A percentile compares a stretch with the other conserved stretches of the same genome.
Conservation (phyloP, 2,113 vertebrate genomes). For the Plectropomus leopardus region DNA sequence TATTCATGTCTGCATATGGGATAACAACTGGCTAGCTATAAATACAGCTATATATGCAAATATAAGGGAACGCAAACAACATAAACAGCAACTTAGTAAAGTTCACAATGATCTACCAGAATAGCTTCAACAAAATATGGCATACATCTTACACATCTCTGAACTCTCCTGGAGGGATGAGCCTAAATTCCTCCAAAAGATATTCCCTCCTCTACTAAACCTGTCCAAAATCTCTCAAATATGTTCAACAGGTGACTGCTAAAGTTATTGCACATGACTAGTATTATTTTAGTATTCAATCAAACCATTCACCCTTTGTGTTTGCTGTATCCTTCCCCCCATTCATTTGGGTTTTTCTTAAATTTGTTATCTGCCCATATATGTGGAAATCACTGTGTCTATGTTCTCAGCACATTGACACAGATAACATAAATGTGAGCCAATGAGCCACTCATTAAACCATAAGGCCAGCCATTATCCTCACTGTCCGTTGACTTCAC, state of each 20-base stretch:
- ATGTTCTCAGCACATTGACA: conserved; percentile 27
- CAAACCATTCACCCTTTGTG: background rate
- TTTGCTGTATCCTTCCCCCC: background rate
- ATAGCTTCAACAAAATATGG: background rate
- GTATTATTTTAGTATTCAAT: background rate
- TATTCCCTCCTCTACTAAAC: background rate
- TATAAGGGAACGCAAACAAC: background rate
- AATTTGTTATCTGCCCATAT: background rate
- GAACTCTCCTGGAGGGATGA: background rate
- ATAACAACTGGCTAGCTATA: background rate
- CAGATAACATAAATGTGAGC: conserved; percentile 57
- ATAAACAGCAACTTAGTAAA: background rate
- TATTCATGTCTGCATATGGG: too few relatives aligned
- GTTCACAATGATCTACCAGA: background rate
- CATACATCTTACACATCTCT: background rate
- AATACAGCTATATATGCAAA: background rate
- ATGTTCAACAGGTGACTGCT: background rate
- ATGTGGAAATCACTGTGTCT: conserved; percentile 17
- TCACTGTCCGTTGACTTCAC: conserved; percentile 57
- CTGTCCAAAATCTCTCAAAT: background rate
- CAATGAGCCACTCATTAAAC: conserved; percentile 65
- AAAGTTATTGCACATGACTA: background rate
- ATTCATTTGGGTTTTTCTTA: background rate
- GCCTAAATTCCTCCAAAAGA: background rate
- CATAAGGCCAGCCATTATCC: conserved; percentile 65